These are phyloP conservation scores for Spisula subtruncata DNA, from an alignment of 2,888 invertebrate species.

Conservation along the genomic window DNA sequence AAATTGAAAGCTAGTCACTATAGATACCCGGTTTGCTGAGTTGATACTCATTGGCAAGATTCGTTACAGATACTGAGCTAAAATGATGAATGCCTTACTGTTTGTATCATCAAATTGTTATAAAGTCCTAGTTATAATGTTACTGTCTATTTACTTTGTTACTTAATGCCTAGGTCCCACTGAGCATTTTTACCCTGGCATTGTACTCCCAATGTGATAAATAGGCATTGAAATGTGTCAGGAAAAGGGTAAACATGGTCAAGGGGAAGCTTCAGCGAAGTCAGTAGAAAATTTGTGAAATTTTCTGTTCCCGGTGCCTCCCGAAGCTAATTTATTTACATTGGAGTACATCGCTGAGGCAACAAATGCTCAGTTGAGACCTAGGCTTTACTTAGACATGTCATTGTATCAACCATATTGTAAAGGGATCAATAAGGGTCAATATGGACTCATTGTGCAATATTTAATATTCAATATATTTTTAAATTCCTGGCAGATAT, in stretches of 20 bases:
- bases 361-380: no score
- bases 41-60: constrained; percentile 25
- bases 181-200: no score
- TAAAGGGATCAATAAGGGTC: constrained; percentile 78
- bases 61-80: neutral
- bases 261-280: no score
- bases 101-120: no score
- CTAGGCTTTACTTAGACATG: neutral
- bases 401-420: constrained; percentile 40
- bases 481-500: constrained; percentile 28
- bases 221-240: no score
- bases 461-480: constrained; percentile 13
- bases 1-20: neutral
- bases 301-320: no score
- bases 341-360: no score
- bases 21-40: neutral
- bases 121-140: neutral
- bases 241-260: no score
- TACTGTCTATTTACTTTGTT: neutral
- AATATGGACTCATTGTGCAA: constrained; percentile 28
- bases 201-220: no score
- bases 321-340: no score
- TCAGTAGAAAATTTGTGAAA: no score
- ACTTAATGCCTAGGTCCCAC: no score
- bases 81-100: constrained; percentile 1